phyloP scores from a whole-genome alignment of 2,888 invertebrate species.

The Drosophila anomalipes region DNA sequence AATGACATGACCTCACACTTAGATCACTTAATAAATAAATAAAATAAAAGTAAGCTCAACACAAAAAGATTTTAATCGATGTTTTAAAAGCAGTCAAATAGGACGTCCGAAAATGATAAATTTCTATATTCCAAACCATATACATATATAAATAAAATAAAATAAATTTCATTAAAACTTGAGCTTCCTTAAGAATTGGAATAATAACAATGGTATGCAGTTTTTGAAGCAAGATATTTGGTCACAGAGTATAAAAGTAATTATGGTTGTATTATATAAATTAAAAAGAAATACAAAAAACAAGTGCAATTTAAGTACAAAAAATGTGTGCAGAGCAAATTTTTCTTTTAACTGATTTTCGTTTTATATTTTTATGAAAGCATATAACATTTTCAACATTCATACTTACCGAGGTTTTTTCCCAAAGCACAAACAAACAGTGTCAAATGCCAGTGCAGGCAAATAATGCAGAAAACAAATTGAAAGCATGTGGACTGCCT shows the following conservation, averaged over 20 bases:
- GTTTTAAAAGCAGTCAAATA: no score
- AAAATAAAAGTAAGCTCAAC: no score
- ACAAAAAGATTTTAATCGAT: not conserved
- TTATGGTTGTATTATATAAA: no score
- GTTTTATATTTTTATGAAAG: not conserved
- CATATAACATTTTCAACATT: not conserved
- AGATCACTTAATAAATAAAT: no score
- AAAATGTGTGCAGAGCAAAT: not conserved
- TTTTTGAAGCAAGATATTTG: no score
- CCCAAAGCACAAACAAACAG: constrained; percentile 9
- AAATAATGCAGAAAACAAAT: constrained; percentile 23
- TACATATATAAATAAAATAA: not conserved
- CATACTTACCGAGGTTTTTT: constrained; percentile 19
- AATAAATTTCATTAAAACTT: not conserved
- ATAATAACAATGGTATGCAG: no score
- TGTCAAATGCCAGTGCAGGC: constrained; percentile 13
- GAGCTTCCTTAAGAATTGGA: no score
- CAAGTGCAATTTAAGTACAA: not conserved
- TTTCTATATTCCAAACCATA: no score
- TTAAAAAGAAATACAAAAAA: no score
- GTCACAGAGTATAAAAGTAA: no score
- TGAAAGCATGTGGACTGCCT: not conserved
- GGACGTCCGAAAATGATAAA: no score
- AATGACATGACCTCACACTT: no score
- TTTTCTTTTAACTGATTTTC: not conserved